Evolutionary conservation across 2,888 invertebrate genomes (phyloP), one percentile per base, ranked within the genome.

Genomic region (Andrena minutula): DNA sequence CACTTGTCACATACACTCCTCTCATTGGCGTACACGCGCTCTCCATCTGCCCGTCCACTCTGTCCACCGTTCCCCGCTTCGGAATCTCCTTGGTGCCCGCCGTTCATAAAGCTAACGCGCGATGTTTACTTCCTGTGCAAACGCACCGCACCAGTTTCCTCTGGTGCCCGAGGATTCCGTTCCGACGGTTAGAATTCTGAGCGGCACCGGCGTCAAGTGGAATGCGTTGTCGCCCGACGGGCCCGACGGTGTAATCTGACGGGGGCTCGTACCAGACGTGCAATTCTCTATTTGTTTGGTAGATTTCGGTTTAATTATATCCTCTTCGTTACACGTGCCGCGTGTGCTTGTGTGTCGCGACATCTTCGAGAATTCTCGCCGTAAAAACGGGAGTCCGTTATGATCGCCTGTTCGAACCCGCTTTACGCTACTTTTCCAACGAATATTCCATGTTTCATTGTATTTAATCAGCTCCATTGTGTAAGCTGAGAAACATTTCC

Each of bases 91-190:
- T 66, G 69, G 69, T 75, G 72, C 47, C 68, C 87, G 20, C 74
- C 86, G 88, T 89, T 90, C 88, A 87, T 90, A 88, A 90, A 90
- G 86, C 89, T 89, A 88, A 87, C 83, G 26, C 82, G 26, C 88
- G 85, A 89, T 89, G 90, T 91, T 91, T 91, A 90, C 89, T 90
- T 91, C 87, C 88, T 88, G 88, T 83, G 75, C 68, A 65, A 51
- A 73, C 75, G 83, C 72, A 83, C 70, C 77, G 76, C 82, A 74
- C 69, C 73, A 61, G 64, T 75, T 58, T 65, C 73, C 8, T 16
- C 66, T 65, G 71, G 49, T 56, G 60, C 56, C 58, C 51, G 70
- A 30, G 20, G 32, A 71, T 41, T 8, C 23, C 35, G 47, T 56
- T 32, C 23, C 53, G 28, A 63, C 58, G 26, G 1, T 35, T 23